These are phyloP conservation scores for Nomada goodeniana DNA, from an alignment of 2,888 invertebrate genomes.

Conservation along the genomic window DNA sequence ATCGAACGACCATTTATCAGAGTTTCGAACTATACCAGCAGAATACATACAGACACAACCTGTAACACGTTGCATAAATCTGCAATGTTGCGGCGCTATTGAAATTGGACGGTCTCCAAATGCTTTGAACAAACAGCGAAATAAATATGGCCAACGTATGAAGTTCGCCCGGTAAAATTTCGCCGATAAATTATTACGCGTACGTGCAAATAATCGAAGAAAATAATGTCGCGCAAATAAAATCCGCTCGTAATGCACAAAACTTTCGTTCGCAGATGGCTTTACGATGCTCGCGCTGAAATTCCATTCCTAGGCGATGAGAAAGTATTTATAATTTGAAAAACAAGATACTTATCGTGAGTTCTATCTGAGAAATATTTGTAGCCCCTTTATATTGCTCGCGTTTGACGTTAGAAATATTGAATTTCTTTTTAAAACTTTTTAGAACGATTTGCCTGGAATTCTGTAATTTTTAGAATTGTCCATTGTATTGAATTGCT, in stretches of 20 bases:
- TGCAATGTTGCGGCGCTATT: conserved; percentile 32
- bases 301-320: too few relatives aligned
- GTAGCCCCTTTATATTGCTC: too few relatives aligned
- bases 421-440: too few relatives aligned
- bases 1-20: conserved; percentile 50
- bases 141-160: conserved; percentile 33
- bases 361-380: too few relatives aligned
- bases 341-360: too few relatives aligned
- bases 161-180: conserved; percentile 23
- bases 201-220: conserved; percentile 1
- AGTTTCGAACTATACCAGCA: conserved; percentile 33
- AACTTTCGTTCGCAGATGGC: not conserved
- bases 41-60: conserved; percentile 31
- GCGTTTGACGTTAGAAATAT: too few relatives aligned
- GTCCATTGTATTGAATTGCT: too few relatives aligned
- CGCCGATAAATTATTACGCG: conserved; percentile 23
- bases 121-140: conserved; percentile 33
- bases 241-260: not conserved
- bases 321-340: too few relatives aligned
- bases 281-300: too few relatives aligned
- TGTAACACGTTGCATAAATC: conserved; percentile 45
- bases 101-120: conserved; percentile 44
- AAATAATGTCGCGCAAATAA: not conserved
- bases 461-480: too few relatives aligned
- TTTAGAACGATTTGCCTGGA: too few relatives aligned